Base-by-base conservation (phyloP, 2,888 invertebrate species). In the Andrena trimmerana region DNA sequence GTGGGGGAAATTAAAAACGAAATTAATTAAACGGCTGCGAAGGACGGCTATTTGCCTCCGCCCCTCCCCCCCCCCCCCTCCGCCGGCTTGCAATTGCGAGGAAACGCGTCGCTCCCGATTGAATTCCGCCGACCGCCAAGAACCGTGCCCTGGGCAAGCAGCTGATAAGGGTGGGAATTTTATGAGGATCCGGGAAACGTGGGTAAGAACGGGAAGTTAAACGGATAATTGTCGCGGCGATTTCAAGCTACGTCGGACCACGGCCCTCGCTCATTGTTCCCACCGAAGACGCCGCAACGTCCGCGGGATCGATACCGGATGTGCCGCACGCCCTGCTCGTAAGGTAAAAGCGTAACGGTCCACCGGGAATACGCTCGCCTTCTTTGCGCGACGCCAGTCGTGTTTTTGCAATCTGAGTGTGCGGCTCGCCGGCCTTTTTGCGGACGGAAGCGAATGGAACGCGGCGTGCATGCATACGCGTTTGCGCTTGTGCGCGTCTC, bases 1-100 rank as follows among this genome's bases (percentile, higher is more conserved):
- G 73, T 59, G 54, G 76, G 76, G 81, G 67, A 83, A 87, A 88
- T 89, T 87, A 86, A 86, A 84, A 89, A 86, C 62, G 88, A 82
- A 81, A 88, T 87, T 88, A 85, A 85, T 87, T 87, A 83, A 85
- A 86, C 63, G 77, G 68, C 71, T 36, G 63, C 36, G 69, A 42
- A 60, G 62, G 54, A 73, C 63, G 50, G 78, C 67, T 65, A 70
- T 79, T 77, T 63, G 73, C 73, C 66, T 62, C 10, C n/a, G 52
- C 20, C 72, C 66, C 59, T 20, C 20, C 20, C 20, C 20, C 20
- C 20, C 20, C 20, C 20, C 20, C 20, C 20, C 20, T 0, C 13
- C 31, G 52, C 27, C 16, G 57, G 13, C 29, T 36, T 48, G 52
- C 52, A 83, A 69, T 59, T 59, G 20, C 72, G 27, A 59, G 4